Percentiles rank a stretch among this genome's conserved stretches.
phyloP scores from a whole-genome alignment of 1,140 invertebrate genomes.

The Lanistes nyassanus region DNA sequence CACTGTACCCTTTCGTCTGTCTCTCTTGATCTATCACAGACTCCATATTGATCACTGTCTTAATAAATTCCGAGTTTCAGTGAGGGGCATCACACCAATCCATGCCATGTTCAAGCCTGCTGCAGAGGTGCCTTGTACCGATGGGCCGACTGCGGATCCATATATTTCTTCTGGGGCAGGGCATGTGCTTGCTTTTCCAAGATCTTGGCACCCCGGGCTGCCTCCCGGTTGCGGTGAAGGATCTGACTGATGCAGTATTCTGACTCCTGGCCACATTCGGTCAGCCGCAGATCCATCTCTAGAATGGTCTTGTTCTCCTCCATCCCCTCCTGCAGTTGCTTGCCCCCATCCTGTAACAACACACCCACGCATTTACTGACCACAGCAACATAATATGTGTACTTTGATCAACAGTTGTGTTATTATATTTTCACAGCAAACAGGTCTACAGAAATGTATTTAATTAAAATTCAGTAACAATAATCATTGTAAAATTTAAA shows the following conservation, averaged over 20 bases:
- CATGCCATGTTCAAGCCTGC: conserved; percentile 23
- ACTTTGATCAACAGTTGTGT: too few relatives aligned
- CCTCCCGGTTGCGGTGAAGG: conserved; percentile 61
- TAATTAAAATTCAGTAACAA: background rate
- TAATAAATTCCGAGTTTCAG: conserved; percentile 6
- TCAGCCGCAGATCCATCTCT: conserved; percentile 64
- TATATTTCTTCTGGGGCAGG: conserved; percentile 39
- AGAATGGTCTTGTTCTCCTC: conserved; percentile 64
- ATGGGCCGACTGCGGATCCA: conserved; percentile 54
- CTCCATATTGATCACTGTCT: conserved; percentile 14
- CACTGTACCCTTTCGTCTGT: too few relatives aligned
- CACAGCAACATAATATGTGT: too few relatives aligned
- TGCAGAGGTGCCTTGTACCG: conserved; percentile 43
- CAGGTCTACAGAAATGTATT: too few relatives aligned
- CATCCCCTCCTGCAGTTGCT: conserved; percentile 66
- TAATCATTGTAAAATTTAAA: background rate
- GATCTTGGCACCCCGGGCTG: conserved; percentile 50
- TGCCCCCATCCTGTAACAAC: conserved; percentile 63
- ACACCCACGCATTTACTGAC: too few relatives aligned
- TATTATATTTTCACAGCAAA: too few relatives aligned
- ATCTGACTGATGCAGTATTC: conserved; percentile 66
- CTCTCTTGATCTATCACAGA: too few relatives aligned
- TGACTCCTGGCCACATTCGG: conserved; percentile 66
- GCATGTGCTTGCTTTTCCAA: conserved; percentile 37
- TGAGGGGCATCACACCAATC: background rate